These are phyloP conservation scores for Enteromius afrohamiltoni DNA, from an alignment of 2,797 vertebrate genomes.

Conservation along the genomic window DNA sequence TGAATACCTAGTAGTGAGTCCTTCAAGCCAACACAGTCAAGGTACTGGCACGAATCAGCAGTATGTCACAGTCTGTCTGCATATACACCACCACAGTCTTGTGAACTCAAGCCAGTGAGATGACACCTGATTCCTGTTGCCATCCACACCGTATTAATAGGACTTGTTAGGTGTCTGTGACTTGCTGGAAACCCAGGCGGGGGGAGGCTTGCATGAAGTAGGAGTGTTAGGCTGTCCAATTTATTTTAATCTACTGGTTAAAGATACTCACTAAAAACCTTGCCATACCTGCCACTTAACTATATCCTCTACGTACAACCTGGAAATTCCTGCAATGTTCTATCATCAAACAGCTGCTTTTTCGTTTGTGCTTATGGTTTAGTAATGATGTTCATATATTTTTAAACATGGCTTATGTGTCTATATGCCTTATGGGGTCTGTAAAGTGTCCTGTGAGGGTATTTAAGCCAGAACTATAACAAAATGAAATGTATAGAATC, in stretches of 20 bases:
- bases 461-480: neutral
- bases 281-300: neutral
- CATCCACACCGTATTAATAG: conserved; percentile 67
- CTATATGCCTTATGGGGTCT: neutral
- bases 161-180: conserved; percentile 57
- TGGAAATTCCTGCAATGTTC: neutral
- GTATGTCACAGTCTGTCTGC: conserved; percentile 42
- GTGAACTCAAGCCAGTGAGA: conserved; percentile 56
- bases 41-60: conserved; percentile 48
- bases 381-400: neutral
- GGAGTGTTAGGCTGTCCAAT: conserved; percentile 38
- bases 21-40: conserved; percentile 20
- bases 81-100: conserved; percentile 38
- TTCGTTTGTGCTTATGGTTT: neutral
- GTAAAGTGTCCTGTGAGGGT: neutral
- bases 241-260: conserved; percentile 61
- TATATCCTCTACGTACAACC: neutral
- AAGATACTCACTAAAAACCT: conserved; percentile 49
- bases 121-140: conserved; percentile 60
- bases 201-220: conserved; percentile 32
- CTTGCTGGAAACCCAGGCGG: conserved; percentile 58
- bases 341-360: conserved; percentile 2
- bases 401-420: neutral
- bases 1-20: conserved; percentile 3
- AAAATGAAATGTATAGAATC: neutral